Evolutionary conservation across 2,113 vertebrate species (phyloP).

Genomic region (Strigops habroptila): DNA sequence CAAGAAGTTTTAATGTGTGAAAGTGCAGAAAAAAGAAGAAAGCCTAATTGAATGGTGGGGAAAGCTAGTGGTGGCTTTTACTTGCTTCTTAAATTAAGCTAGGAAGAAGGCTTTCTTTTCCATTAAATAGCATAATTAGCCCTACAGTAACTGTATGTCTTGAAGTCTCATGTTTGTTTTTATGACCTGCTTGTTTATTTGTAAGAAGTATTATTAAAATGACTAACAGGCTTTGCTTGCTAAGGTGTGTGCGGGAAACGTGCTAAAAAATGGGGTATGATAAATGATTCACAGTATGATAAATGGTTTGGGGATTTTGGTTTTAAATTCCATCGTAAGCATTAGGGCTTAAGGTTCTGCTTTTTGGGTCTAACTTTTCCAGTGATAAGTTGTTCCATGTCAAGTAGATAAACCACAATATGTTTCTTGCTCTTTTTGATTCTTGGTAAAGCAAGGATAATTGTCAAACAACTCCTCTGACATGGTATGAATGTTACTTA

Average conservation of each 20-base stretch:
- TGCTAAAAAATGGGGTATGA: neutral
- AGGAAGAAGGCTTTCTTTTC: neutral
- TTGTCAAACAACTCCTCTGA: neutral
- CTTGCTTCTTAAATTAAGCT: neutral
- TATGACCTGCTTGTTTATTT: neutral
- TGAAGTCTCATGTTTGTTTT: neutral
- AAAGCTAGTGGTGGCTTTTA: neutral
- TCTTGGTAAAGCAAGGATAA: neutral
- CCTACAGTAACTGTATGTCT: neutral
- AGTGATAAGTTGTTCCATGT: neutral
- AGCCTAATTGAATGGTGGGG: neutral
- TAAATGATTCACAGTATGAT: neutral
- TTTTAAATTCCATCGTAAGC: neutral
- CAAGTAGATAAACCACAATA: neutral
- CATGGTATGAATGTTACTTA: neutral
- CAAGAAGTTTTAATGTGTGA: slow-evolving; percentile 29
- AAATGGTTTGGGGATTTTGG: neutral
- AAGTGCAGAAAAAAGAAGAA: neutral
- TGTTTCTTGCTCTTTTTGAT: neutral
- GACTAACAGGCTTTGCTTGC: neutral
- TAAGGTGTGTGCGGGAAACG: neutral
- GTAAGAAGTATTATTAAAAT: neutral
- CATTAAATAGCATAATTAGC: neutral
- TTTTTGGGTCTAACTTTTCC: neutral
- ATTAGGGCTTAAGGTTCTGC: neutral